phyloP scores from a whole-genome alignment of 2,797 vertebrate genomes.

The Pangasius larnaudii region DNA sequence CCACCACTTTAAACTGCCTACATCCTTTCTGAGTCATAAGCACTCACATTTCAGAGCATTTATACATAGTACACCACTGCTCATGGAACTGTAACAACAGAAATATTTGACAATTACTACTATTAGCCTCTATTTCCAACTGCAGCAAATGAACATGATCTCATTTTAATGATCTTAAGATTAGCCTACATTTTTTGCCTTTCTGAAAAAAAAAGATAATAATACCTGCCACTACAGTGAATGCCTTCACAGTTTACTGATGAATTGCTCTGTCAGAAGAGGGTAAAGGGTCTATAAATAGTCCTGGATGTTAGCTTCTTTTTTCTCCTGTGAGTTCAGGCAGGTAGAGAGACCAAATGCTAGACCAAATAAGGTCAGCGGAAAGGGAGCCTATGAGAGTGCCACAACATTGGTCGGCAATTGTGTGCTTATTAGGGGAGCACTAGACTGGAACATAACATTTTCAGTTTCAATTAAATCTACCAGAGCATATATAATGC shows the following conservation, averaged over 20 bases:
- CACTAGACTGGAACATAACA: constrained; percentile 79
- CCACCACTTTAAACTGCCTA: constrained; percentile 11
- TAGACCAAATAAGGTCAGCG: constrained; percentile 55
- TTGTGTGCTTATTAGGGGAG: constrained; percentile 74
- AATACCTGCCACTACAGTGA: constrained; percentile 40
- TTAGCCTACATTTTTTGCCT: constrained; percentile 26
- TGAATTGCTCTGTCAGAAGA: constrained; percentile 57
- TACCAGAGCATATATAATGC: constrained; percentile 75
- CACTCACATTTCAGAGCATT: constrained; percentile 38
- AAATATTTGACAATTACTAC: constrained; percentile 58
- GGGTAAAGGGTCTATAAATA: constrained; percentile 61
- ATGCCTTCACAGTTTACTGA: constrained; percentile 50
- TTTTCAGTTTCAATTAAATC: constrained; percentile 84
- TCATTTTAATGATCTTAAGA: constrained; percentile 50
- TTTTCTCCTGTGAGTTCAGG: constrained; percentile 43
- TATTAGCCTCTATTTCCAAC: constrained; percentile 35
- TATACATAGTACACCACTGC: constrained; percentile 52
- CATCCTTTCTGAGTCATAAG: constrained; percentile 12
- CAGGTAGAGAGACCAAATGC: constrained; percentile 50
- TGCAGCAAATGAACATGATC: constrained; percentile 36
- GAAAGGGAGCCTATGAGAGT: constrained; percentile 69
- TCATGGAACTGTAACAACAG: constrained; percentile 42
- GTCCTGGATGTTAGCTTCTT: constrained; percentile 51
- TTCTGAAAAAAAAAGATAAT: constrained; percentile 42
- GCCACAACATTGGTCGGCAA: constrained; percentile 68